phyloP scores from a whole-genome alignment of 2,888 invertebrate species.

The Mesorhabditis belari region DNA sequence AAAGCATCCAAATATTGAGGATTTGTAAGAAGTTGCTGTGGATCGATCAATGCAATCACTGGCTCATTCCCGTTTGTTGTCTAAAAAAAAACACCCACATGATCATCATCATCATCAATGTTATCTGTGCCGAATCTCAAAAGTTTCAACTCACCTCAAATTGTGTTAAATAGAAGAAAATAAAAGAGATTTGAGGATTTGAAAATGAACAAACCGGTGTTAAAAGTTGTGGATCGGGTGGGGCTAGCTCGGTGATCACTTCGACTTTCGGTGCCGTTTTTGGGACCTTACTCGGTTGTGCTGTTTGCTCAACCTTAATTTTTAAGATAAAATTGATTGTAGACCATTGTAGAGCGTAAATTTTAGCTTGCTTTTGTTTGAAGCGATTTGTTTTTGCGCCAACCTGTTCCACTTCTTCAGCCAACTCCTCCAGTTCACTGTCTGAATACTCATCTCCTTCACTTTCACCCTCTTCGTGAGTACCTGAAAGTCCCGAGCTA shows the following conservation, averaged over 20 bases:
- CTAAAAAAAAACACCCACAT: too few relatives aligned
- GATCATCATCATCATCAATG: too few relatives aligned
- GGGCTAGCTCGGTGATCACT: not conserved
- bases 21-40: too few relatives aligned
- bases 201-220: too few relatives aligned
- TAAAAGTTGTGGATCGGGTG: not conserved
- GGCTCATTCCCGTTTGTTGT: too few relatives aligned
- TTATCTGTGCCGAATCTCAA: too few relatives aligned
- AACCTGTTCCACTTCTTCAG: constrained; percentile 44
- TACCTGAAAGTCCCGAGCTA: too few relatives aligned
- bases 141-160: too few relatives aligned
- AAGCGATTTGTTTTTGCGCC: not conserved
- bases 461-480: constrained; percentile 30
- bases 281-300: constrained; percentile 1
- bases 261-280: constrained; percentile 17
- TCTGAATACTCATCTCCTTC: constrained; percentile 48
- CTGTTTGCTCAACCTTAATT: not conserved
- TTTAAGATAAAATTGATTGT: not conserved
- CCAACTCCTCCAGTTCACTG: constrained; percentile 49
- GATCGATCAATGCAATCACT: too few relatives aligned
- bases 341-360: not conserved
- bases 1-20: constrained; percentile 44
- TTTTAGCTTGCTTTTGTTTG: not conserved
- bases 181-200: too few relatives aligned
- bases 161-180: too few relatives aligned